phyloP scores from a whole-genome alignment of 1,140 invertebrate species.

The Tribolium madens region DNA sequence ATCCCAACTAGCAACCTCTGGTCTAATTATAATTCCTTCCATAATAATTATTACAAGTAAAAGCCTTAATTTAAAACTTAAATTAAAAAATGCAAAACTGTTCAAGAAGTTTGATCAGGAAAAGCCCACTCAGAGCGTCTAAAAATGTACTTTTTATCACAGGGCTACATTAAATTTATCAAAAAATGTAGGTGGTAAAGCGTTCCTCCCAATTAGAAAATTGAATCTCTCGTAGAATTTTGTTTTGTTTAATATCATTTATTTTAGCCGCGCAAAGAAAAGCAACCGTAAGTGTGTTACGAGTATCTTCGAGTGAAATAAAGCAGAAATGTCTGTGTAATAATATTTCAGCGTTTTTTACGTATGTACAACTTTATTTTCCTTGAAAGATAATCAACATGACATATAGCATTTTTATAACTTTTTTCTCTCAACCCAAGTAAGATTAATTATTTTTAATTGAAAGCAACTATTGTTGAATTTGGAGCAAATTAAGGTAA shows the following conservation, averaged over 20 bases:
- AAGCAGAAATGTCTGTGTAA: constrained; percentile 13
- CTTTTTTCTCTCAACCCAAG: neutral
- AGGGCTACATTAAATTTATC: neutral
- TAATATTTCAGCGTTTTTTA: constrained; percentile 24
- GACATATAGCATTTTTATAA: neutral
- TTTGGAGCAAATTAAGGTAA: constrained; percentile 13
- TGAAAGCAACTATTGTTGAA: neutral
- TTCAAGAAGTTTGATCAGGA: neutral
- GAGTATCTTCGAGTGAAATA: neutral
- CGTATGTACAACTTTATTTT: constrained; percentile 8
- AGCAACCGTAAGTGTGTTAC: constrained; percentile 1
- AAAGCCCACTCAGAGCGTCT: neutral
- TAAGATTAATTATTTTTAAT: too few species aligned
- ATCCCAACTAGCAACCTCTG: too few species aligned
- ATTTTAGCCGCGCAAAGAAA: constrained; percentile 4
- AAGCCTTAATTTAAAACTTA: too few species aligned
- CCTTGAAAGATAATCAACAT: neutral
- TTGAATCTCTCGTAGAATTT: neutral
- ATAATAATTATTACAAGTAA: too few species aligned
- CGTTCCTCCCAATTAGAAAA: neutral
- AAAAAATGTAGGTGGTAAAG: neutral
- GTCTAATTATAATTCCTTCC: too few species aligned
- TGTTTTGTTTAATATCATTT: constrained; percentile 16
- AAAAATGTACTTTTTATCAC: neutral
- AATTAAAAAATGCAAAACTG: too few species aligned